phyloP scores from a whole-genome alignment of 1,140 invertebrate species.

The Parapsyche elsis region DNA sequence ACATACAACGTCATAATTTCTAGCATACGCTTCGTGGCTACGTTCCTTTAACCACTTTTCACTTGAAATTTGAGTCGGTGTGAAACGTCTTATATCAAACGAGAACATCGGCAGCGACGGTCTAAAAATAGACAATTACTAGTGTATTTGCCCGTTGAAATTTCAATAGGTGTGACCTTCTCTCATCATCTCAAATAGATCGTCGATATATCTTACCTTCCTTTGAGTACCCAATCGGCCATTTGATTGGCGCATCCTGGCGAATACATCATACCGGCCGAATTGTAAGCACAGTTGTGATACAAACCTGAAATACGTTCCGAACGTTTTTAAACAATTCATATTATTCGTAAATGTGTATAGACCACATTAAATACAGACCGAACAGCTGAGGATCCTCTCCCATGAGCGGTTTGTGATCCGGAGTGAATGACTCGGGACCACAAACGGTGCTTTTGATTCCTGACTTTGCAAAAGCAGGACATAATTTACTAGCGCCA shows the following conservation, averaged over 20 bases:
- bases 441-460: slow-evolving; percentile 88
- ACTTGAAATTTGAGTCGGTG: slow-evolving; percentile 74
- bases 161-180: background rate
- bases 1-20: slow-evolving; percentile 87
- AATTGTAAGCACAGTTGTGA: slow-evolving; percentile 90
- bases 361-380: slow-evolving; percentile 57
- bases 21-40: slow-evolving; percentile 87
- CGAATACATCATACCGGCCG: slow-evolving; percentile 90
- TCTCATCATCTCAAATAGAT: too few relatives aligned
- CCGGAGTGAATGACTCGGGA: slow-evolving; percentile 89
- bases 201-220: slow-evolving; percentile 68
- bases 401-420: slow-evolving; percentile 89
- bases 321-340: background rate
- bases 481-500: slow-evolving; percentile 78
- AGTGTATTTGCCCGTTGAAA: background rate
- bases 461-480: slow-evolving; percentile 77
- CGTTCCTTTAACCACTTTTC: slow-evolving; percentile 81
- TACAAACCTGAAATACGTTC: slow-evolving; percentile 72
- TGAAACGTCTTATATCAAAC: slow-evolving; percentile 86
- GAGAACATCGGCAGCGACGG: slow-evolving; percentile 86
- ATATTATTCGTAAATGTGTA: too few relatives aligned
- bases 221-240: slow-evolving; percentile 84
- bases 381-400: slow-evolving; percentile 70
- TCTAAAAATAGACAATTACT: slow-evolving; percentile 60
- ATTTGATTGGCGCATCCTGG: slow-evolving; percentile 87